A percentile compares a stretch with the other conserved stretches of the same genome.
Evolutionary conservation across 2,113 vertebrate genomes (phyloP).

Genomic region (Agapornis roseicollis): DNA sequence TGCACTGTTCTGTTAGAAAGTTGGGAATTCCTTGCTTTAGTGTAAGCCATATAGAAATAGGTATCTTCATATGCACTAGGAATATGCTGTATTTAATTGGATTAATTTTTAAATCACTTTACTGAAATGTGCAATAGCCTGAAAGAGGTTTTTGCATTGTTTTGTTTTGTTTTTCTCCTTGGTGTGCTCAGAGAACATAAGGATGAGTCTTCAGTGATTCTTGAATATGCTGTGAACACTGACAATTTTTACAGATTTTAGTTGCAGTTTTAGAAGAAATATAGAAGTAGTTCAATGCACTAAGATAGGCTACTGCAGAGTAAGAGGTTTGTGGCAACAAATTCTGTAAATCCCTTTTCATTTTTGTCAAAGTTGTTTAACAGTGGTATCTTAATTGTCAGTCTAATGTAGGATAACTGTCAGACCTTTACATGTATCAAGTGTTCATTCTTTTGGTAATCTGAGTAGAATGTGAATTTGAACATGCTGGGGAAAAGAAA

Average conservation of each 20-base stretch:
- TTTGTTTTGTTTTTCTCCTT: background rate
- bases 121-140: background rate
- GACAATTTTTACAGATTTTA: background rate
- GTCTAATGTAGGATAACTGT: background rate
- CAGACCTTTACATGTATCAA: background rate
- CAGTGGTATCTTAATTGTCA: background rate
- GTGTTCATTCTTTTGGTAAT: background rate
- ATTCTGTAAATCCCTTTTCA: background rate
- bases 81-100: background rate
- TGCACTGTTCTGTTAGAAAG: background rate
- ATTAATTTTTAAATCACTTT: background rate
- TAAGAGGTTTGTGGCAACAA: background rate
- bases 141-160: background rate
- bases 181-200: background rate
- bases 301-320: background rate
- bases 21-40: background rate
- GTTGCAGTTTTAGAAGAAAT: background rate
- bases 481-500: background rate
- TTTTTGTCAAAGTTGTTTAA: background rate
- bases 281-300: background rate
- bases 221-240: background rate
- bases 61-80: background rate
- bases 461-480: background rate
- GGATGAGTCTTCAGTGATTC: background rate
- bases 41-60: background rate